Base-by-base conservation (phyloP, 2,888 invertebrate species). In the Tricholauxania praeusta region DNA sequence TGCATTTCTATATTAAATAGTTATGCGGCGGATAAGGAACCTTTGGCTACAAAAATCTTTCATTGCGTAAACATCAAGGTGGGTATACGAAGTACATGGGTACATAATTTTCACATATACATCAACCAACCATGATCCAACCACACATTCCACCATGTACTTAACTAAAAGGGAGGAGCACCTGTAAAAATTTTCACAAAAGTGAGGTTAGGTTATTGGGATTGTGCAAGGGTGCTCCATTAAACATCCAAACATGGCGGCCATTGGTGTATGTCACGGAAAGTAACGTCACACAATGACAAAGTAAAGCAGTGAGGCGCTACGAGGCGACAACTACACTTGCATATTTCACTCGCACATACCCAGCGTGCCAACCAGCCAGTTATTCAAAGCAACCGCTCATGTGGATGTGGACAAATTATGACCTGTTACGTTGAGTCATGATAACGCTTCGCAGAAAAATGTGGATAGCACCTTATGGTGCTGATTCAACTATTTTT, bases 1-100 rank as follows among this genome's bases (percentile, higher is more conserved):
- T 88, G 88, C 83, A 87, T 88, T 81, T 86, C 87, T 72, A 87
- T 88, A 79, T 84, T 87, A 78, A 87, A 87, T 75, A 87, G 86
- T 79, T 86, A 85, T 79, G 87, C 87, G 68, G 87, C 88, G 79
- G 88, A 88, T 81, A 87, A 87, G 81, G 88, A 87, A 79, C 86
- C 88, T 74, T 80, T 88, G 79, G 82, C 83, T 73, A 82, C 82
- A 73, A 88, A 88, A 85, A 88, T 88, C 77, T 80, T 83, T 72
- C 83, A 86, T 76, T 88, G 88, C 82, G 86, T 88, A 78, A 84
- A 84, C 81, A 85, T 88, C 78, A 87, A 87, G 87, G 88, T 88
- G 79, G 67, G 79, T 75, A 70, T 57, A 2, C 8, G 14, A 17
- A 12, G 17, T 51, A 48, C 12, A 51, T 17, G 22, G 12, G 22